phyloP scores from a whole-genome alignment of 2,113 vertebrate genomes.

The Saccopteryx leptura region DNA sequence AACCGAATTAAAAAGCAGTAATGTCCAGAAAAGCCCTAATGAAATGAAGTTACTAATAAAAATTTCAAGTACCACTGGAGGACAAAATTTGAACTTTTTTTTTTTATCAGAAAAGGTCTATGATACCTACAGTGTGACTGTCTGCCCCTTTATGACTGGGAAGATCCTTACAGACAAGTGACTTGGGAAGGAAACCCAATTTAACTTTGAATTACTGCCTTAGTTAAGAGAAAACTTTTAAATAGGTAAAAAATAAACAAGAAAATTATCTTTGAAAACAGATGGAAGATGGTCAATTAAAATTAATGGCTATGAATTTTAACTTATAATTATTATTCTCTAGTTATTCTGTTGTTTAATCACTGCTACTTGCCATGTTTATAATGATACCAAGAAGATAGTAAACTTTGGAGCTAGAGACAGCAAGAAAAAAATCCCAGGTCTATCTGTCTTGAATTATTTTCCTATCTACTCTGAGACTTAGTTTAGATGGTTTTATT shows the following conservation, averaged over 20 bases:
- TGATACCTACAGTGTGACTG: background rate
- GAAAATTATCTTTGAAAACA: conserved; percentile 39
- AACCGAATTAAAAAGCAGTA: background rate
- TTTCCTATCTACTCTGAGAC: background rate
- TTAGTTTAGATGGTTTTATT: background rate
- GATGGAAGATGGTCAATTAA: conserved; percentile 48
- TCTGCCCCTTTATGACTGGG: background rate
- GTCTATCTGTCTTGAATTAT: background rate
- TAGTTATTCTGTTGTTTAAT: conserved; percentile 18
- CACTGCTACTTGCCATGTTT: background rate
- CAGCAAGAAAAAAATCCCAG: background rate
- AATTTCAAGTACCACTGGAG: background rate
- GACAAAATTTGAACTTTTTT: background rate
- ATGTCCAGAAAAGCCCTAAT: background rate
- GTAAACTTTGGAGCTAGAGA: background rate
- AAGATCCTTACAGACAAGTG: background rate
- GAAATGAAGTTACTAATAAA: conserved; percentile 31
- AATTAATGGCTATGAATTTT: conserved; percentile 49
- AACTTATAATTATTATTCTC: background rate
- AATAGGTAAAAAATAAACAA: conserved; percentile 27
- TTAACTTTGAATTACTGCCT: conserved; percentile 61
- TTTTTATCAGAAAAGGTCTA: background rate
- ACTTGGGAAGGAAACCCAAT: conserved; percentile 43
- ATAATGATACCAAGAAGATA: background rate
- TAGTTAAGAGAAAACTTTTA: background rate